These are phyloP conservation scores for Watsonalla binaria DNA, from an alignment of 2,888 invertebrate genomes.

Conservation along the genomic window DNA sequence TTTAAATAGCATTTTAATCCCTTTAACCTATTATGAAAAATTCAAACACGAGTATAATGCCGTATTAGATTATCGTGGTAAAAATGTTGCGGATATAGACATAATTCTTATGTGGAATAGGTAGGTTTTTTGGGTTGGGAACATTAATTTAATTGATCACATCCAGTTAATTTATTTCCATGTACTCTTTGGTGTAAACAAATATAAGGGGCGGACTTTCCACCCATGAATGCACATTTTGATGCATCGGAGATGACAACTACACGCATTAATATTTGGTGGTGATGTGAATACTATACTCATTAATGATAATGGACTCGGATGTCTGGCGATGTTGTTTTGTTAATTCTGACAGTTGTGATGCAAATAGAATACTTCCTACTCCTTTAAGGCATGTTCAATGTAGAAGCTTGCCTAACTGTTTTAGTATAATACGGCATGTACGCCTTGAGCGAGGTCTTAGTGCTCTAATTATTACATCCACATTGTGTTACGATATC, in stretches of 20 bases:
- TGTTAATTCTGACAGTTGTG: too few species aligned
- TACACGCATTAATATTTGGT: not conserved
- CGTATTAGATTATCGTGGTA: too few species aligned
- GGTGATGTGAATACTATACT: not conserved
- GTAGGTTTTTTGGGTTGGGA: too few species aligned
- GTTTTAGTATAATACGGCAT: not conserved
- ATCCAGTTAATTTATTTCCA: not conserved
- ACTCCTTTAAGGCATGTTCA: too few species aligned
- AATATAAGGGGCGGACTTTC: slow-evolving; percentile 8
- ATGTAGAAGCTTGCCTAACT: slow-evolving; percentile 3
- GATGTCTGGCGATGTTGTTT: too few species aligned
- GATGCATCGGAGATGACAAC: slow-evolving; percentile 4
- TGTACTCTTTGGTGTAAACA: not conserved
- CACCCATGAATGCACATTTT: not conserved
- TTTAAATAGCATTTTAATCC: too few species aligned
- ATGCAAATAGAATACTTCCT: too few species aligned
- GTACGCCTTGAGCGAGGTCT: slow-evolving; percentile 32
- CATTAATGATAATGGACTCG: too few species aligned
- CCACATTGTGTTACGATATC: slow-evolving; percentile 74
- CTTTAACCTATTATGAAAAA: too few species aligned
- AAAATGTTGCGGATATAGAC: not conserved
- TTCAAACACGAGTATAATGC: too few species aligned
- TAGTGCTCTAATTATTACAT: slow-evolving; percentile 70
- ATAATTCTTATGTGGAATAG: not conserved
- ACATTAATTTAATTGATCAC: too few species aligned